Evolutionary conservation across 1,140 invertebrate genomes (phyloP), one percentile per base, ranked within the genome.

Genomic region (Coelopa frigida): DNA sequence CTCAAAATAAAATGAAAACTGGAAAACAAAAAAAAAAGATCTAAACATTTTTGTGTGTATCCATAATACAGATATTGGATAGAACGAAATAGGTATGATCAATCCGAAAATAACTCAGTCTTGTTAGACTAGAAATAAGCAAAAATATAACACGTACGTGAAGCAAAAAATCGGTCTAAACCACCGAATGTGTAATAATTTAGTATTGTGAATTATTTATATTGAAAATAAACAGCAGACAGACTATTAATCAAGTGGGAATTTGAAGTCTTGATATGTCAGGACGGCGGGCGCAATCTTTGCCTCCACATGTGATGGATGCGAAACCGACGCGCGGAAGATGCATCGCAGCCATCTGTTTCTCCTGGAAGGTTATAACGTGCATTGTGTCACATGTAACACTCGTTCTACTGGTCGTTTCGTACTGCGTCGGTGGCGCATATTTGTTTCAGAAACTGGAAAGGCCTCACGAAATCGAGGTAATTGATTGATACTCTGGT

Each of bases 331-430:
- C 55, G 40, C 63, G 67, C 21, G 59, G 67, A 42, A 56, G 56
- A 37, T 80, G 78, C 54, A 65, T 74, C 21, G 69, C 68, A 15
- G 72, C 77, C 46, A 65, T 80, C 20, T 76, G 76, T 49, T 69
- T 78, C 46, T 66, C 82, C 12, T 88, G 85, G 84, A 85, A 86
- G 66, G 79, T 89, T 41, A 82, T 81, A 69, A 85, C 87, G 51
- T 88, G 89, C 72, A 74, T 93, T 33, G 87, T 93, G 56, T 89
- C 87, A 0, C 89, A 94, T 73, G 84, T 92, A 51, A 84, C 87
- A 52, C 78, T 94, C 42, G 80, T 93, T 49, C 84, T 87, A 23
- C 73, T 94, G 37, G 66, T 70, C 5, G 86, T 93, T 39, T 81
- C 85, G 21, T 94, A 94, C 68, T 92, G 89, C 70, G 79, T 92